phyloP scores from a whole-genome alignment of 2,888 invertebrate genomes.

The Nomada ruficornis region DNA sequence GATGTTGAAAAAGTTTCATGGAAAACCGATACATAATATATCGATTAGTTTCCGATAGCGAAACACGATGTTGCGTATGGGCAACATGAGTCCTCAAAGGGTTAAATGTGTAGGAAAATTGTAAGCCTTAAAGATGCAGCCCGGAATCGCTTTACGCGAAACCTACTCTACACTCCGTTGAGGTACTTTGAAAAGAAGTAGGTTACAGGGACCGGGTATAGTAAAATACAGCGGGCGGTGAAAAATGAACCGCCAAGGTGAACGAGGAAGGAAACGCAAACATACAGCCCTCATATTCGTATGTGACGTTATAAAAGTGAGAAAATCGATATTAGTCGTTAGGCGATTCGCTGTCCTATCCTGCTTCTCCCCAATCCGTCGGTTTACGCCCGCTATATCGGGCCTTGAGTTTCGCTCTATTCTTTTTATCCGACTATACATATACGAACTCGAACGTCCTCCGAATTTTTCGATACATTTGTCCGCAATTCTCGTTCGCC shows the following conservation, averaged over 20 bases:
- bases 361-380: conserved; percentile 26
- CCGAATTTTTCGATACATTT: neutral
- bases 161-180: conserved; percentile 13
- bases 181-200: conserved; percentile 65
- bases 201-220: conserved; percentile 63
- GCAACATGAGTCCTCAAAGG: neutral
- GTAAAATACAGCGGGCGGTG: conserved; percentile 41
- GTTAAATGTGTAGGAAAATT: neutral
- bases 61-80: no score
- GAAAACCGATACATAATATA: no score
- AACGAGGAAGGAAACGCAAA: conserved; percentile 46
- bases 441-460: neutral
- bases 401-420: conserved; percentile 35
- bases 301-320: conserved; percentile 69
- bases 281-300: conserved; percentile 63
- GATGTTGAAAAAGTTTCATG: no score
- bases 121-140: conserved; percentile 7
- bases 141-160: conserved; percentile 9
- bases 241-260: conserved; percentile 27
- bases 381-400: conserved; percentile 33
- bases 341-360: conserved; percentile 41
- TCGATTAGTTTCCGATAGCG: no score
- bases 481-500: neutral
- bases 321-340: conserved; percentile 76
- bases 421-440: neutral